Base-by-base conservation (phyloP, 1,140 invertebrate species). In the Brachystomella parvula region DNA sequence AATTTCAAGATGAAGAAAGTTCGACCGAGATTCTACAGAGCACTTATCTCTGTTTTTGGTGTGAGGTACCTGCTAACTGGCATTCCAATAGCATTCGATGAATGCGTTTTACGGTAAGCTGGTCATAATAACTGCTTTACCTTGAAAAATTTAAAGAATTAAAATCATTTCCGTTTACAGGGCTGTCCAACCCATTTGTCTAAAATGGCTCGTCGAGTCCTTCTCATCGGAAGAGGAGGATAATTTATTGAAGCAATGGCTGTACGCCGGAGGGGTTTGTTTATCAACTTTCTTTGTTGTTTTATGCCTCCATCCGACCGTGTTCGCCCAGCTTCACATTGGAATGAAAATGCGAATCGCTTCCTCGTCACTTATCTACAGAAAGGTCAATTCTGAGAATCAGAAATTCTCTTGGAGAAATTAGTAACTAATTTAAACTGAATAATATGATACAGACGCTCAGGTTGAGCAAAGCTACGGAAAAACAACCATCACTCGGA, bases 341-440 rank as follows among this genome's bases (percentile, higher is more conserved):
- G 89, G 89, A 31, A 87, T 92, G 83, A 86, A 89, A 78, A 83
- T 90, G 69, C 82, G 89, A 67, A 82, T 92, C 47, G 86, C 88
- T 2, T 85, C 87, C 75, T 87, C 85, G 71, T 86, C 88, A 0
- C 79, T 92, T 35, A 85, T 93, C 67, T 94, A 92, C 77, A 83
- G 88, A 76, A 93, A 92, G 83, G 86, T 89, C 29, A 62, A 19
- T 64, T n/a, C n/a, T n/a, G 39, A 12, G 39, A 12, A 26, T 29
- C 28, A 58, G 1, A 1, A 21, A 33, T 53, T 53, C 12, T 2
- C 1, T 9, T 12, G 12, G 30, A 9, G 17, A 32, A 32, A 30
- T 30, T 3, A 21, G 3, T 30, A 17, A 32, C 29, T 32, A n/a
- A 2, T 3, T 3, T 53, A n/a, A 53, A 35, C 1, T 12, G 24